Base-by-base conservation (phyloP, 2,888 invertebrate genomes). In the Trypoxylon attenuatum region DNA sequence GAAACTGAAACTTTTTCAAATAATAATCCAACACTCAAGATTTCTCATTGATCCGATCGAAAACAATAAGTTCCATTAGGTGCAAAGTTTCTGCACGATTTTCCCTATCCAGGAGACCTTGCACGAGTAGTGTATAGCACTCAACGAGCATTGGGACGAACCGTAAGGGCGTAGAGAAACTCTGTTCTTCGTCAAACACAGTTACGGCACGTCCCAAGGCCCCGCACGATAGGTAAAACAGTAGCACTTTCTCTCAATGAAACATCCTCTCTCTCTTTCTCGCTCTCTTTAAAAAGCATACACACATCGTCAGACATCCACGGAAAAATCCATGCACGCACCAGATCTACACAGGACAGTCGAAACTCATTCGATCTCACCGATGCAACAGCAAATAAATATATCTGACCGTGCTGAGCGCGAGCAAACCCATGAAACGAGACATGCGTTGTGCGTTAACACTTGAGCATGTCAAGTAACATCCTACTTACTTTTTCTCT, bases 371-470 rank as follows among this genome's bases (percentile, higher is more conserved):
- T 58, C 74, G 29, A 19, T 57, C 45, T 47, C 42, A 38, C 53
- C 59, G 43, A 72, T 63, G 66, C 79, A 80, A 79, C 75, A 75
- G 74, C 78, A 80, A 82, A 82, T 82, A 82, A 82, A 82, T 82
- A 81, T 81, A 78, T 69, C 42, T 67, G 49, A 55, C 58, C 38
- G 54, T 62, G 27, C 27, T 3, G 54, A 51, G 49, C 54, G 13
- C 53, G 42, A 18, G 46, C 16, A 47, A 18, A 25, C 43, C 42
- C 49, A 45, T 54, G 63, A 38, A 50, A 42, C 50, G 58, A 61
- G 58, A 33, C 61, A 52, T 56, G 25, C 65, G 45, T 52, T 42
- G 49, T 25, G n/a, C 16, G 5, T 22, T 33, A n/a, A n/a, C n/a
- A n/a, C 4, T 5, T 6, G 5, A 18, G 10, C 15, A 6, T 21